These are phyloP conservation scores for Centropyge bicolor DNA, from an alignment of 2,797 vertebrate genomes.

Conservation along the genomic window DNA sequence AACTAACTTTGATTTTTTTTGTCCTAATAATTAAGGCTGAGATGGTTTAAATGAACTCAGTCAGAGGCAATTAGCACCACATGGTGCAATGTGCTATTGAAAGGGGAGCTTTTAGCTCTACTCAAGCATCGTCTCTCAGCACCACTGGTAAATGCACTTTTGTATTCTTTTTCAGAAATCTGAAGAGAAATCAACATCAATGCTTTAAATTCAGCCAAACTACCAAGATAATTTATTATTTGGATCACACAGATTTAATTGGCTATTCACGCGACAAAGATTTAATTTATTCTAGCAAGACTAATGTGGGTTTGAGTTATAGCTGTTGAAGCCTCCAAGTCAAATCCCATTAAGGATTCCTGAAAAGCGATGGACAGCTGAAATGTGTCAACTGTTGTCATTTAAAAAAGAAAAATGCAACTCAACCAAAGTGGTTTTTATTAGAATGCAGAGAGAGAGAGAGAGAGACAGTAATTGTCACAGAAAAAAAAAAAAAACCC, in stretches of 20 bases:
- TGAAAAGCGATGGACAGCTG: constrained; percentile 13
- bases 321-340: constrained; percentile 7
- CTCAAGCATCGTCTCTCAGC: constrained; percentile 37
- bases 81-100: constrained; percentile 12
- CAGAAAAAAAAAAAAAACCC: neutral
- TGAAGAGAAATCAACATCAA: constrained; percentile 61
- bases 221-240: constrained; percentile 61
- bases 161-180: constrained; percentile 39
- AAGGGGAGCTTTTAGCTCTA: constrained; percentile 52
- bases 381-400: constrained; percentile 23
- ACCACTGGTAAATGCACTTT: constrained; percentile 40
- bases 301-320: constrained; percentile 17
- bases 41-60: constrained; percentile 45
- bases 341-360: constrained; percentile 37
- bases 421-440: neutral
- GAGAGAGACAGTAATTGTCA: neutral
- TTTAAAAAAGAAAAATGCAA: neutral
- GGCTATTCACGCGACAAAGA: constrained; percentile 51
- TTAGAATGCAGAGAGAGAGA: neutral
- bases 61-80: constrained; percentile 37
- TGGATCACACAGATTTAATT: constrained; percentile 63
- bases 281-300: constrained; percentile 42
- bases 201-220: constrained; percentile 62
- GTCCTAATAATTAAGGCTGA: constrained; percentile 32
- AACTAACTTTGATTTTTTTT: constrained; percentile 20